phyloP scores from a whole-genome alignment of 2,797 vertebrate species.

The Diglossa cyanea region DNA sequence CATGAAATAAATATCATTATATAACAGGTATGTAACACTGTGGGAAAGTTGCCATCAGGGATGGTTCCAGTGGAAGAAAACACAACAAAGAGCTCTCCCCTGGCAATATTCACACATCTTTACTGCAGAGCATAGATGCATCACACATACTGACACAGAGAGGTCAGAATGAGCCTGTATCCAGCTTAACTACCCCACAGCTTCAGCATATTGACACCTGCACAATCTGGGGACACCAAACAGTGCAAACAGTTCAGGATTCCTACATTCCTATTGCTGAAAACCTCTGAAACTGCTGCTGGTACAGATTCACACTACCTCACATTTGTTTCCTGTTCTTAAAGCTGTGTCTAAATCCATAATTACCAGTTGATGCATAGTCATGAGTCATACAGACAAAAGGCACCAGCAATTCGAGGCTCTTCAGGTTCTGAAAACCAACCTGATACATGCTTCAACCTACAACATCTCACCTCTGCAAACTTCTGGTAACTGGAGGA shows the following conservation, averaged over 20 bases:
- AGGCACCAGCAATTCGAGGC: neutral
- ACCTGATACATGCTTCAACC: accelerated
- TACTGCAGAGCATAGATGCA: neutral
- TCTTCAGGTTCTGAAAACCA: neutral
- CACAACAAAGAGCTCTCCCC: neutral
- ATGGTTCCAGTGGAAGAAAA: neutral
- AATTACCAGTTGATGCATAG: neutral
- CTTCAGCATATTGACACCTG: neutral
- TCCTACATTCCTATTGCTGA: neutral
- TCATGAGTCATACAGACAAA: neutral
- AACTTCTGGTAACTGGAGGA: neutral
- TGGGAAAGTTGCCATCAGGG: neutral
- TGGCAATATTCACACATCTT: neutral
- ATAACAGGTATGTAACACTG: neutral
- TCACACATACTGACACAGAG: accelerated
- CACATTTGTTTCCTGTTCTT: neutral
- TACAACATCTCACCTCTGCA: neutral
- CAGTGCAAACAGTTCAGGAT: neutral
- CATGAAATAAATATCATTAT: neutral
- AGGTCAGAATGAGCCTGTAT: neutral
- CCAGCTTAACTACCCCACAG: neutral
- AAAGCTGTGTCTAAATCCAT: neutral
- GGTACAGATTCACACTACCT: neutral
- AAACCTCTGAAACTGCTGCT: neutral
- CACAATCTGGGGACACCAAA: neutral